Base-by-base conservation (phyloP, 2,888 invertebrate species). In the Drosophila subquinaria region DNA sequence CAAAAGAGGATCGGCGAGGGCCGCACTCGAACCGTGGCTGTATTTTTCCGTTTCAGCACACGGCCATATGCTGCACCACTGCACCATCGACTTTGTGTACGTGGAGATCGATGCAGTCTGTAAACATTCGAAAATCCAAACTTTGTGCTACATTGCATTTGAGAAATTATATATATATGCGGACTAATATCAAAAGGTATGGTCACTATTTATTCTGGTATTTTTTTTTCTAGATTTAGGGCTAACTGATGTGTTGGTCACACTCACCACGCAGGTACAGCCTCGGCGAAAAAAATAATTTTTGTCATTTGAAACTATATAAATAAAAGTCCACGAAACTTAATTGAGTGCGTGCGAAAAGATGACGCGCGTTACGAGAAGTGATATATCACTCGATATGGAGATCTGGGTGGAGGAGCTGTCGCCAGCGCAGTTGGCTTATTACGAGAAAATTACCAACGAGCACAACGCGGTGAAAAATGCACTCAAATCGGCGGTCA, bases 361-460 rank as follows among this genome's bases (percentile, higher is more conserved):
- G 20, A 86, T 86, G 86, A 89, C 92, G 91, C 92, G 92, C 60
- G 88, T 90, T 42, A 84, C 90, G 4, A 90, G 89, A 73, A 89
- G 82, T 69, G 91, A 92, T 72, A 90, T 92, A 66, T 87, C 85
- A 55, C 92, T 96, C 52, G 94, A 95, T 67, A 93, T 97, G 89
- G 96, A 96, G 79, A 96, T 95, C 88, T 95, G 94, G 94, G 95
- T 95, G 40, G 97, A 97, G 70, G 95, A 95, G 47, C 93, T 96
- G 0, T 95, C 95, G 0, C 94, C 95, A 57, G 94, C 93, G 1
- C 96, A 96, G 90, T 90, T 95, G 17, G 94, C 94, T 48, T 94
- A 94, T 0, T 95, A 94, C 77, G 94, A 95, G 75, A 94, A 94
- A 91, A 94, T 95, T 9, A 94, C 95, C 74, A 94, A 95, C 70